Conservation (phyloP, 2,888 invertebrate species). For the Mythimna albipuncta region DNA sequence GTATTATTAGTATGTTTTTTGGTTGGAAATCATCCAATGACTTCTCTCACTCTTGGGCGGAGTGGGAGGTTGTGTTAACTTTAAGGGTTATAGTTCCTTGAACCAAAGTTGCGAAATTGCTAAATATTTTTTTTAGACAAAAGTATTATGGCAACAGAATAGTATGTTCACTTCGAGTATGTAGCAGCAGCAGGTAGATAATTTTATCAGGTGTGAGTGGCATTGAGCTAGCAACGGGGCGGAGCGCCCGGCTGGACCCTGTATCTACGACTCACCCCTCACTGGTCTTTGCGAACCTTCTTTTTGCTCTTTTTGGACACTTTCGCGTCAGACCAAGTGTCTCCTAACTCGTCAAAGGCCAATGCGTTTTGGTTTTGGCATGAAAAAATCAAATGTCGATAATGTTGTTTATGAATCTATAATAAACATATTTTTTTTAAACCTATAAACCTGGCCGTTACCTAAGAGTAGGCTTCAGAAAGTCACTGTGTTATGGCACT, state of each 20-base stretch:
- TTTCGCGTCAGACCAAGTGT: conserved; percentile 94
- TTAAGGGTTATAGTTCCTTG: no score
- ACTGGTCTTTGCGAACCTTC: conserved; percentile 94
- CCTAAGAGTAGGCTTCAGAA: no score
- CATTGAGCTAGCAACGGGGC: conserved; percentile 86
- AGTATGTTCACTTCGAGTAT: conserved; percentile 58
- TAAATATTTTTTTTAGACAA: no score
- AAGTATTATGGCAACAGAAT: conserved; percentile 66
- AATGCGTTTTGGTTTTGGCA: conserved; percentile 77
- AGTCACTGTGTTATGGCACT: no score
- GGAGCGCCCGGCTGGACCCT: conserved; percentile 74
- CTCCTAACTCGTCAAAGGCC: conserved; percentile 90
- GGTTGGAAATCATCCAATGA: no score
- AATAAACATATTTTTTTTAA: no score
- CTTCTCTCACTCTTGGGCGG: no score
- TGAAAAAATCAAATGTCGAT: no score
- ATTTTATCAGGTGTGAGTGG: conserved; percentile 82
- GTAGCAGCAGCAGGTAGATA: conserved; percentile 66
- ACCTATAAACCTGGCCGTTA: no score
- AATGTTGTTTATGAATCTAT: no score
- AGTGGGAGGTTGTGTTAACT: no score
- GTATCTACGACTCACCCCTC: conserved; percentile 80
- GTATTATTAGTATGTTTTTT: not conserved
- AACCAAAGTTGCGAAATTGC: no score
- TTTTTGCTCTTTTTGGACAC: conserved; percentile 94